Evolutionary conservation across 1,140 invertebrate species (phyloP).

Genomic region (Ladona fulva): DNA sequence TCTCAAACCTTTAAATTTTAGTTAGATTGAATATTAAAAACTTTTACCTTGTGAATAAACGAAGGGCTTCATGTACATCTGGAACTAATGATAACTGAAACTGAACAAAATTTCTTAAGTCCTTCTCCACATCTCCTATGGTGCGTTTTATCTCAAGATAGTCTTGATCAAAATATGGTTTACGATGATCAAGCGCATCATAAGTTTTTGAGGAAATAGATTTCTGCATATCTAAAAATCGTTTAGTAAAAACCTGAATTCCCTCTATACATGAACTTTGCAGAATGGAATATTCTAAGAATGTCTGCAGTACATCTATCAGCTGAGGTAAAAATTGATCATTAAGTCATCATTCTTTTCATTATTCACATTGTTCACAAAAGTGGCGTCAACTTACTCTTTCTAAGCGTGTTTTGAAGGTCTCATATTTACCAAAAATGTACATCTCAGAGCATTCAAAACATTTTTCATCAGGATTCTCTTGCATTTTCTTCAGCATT

Average conservation of each 20-base stretch:
- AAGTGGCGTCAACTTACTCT: slow-evolving; percentile 36
- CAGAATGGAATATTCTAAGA: slow-evolving; percentile 60
- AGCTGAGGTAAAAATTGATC: slow-evolving; percentile 42
- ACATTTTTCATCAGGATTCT: slow-evolving; percentile 51
- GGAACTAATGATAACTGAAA: neutral
- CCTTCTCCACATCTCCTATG: slow-evolving; percentile 57
- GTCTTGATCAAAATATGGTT: slow-evolving; percentile 62
- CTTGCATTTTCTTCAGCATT: slow-evolving; percentile 52
- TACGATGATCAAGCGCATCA: slow-evolving; percentile 67
- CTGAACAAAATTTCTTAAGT: slow-evolving; percentile 52
- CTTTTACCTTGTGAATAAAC: slow-evolving; percentile 42
- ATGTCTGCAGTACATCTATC: slow-evolving; percentile 63
- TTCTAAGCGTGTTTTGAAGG: slow-evolving; percentile 61
- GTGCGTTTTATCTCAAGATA: slow-evolving; percentile 63
- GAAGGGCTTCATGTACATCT: slow-evolving; percentile 36
- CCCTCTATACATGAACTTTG: slow-evolving; percentile 63
- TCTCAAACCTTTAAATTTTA: slow-evolving; percentile 48
- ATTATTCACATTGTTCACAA: no score
- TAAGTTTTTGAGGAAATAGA: slow-evolving; percentile 60
- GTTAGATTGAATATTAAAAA: neutral
- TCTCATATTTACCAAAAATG: slow-evolving; percentile 79
- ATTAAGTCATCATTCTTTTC: slow-evolving; percentile 25
- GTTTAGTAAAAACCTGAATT: slow-evolving; percentile 56
- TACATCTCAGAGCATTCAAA: slow-evolving; percentile 79
- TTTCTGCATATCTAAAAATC: slow-evolving; percentile 57